Evolutionary conservation across 92 coral and sea anemone species (phyloP), one percentile per base, ranked within the genome.

Genomic region (Parazoanthus atlanticus): DNA sequence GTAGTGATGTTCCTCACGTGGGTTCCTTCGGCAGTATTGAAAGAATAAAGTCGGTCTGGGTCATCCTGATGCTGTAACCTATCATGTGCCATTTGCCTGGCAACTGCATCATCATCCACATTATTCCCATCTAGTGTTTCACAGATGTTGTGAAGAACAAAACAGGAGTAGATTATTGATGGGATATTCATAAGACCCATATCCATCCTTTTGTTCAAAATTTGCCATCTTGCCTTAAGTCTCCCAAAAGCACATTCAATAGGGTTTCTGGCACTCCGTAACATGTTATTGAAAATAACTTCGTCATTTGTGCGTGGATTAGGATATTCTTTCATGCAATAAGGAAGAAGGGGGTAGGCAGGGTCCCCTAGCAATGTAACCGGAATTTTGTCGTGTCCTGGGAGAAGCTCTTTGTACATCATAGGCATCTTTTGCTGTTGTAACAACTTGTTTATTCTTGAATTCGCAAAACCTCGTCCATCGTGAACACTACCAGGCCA

Each of bases 401-500:
- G 89, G 33, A 91, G 85, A 78, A 89, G 74, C 43, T 38, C 86
- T 89, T 82, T 86, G 92, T 74, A 88, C 88, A 93, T 29, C 84
- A 80, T 90, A 78, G 91, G 95, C 74, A n/a, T n/a, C n/a, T n/a
- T n/a, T n/a, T n/a, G n/a, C n/a, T n/a, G n/a, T n/a, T n/a, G n/a
- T n/a, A n/a, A n/a, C n/a, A n/a, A n/a, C n/a, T n/a, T n/a, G n/a
- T n/a, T n/a, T n/a, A n/a, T n/a, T n/a, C n/a, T n/a, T n/a, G n/a
- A n/a, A n/a, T n/a, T n/a, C n/a, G n/a, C n/a, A n/a, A n/a, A n/a
- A n/a, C n/a, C n/a, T n/a, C n/a, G n/a, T n/a, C n/a, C n/a, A n/a
- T n/a, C n/a, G n/a, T n/a, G 92, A 54, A 85, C 91, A 79, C 90
- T 43, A 46, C 94, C 92, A 49, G 94, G 92, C 94, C 92, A 92